These are phyloP conservation scores for Hypotaenidia philippensis DNA, from an alignment of 2,797 vertebrate species.

Conservation along the genomic window DNA sequence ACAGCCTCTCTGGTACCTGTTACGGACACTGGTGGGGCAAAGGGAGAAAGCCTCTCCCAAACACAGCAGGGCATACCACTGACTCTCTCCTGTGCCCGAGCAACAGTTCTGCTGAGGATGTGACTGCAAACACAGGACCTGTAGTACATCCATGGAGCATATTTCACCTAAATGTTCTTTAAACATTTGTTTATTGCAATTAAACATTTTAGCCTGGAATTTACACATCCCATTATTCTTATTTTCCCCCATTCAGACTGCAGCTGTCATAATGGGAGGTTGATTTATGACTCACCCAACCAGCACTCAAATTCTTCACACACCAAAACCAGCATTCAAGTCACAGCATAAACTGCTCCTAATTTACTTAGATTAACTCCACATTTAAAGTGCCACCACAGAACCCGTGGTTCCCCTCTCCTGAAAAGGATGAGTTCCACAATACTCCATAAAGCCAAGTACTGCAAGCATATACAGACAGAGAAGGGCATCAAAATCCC, in stretches of 20 bases:
- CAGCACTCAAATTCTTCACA: slow-evolving; percentile 27
- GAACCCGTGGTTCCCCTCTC: neutral
- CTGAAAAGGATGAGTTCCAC: slow-evolving; percentile 11
- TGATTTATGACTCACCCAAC: slow-evolving; percentile 68
- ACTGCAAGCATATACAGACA: neutral
- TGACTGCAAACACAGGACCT: neutral
- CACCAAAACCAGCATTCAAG: slow-evolving; percentile 55
- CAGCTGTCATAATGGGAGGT: slow-evolving; percentile 62
- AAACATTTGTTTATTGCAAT: slow-evolving; percentile 67
- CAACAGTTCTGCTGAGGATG: slow-evolving; percentile 19
- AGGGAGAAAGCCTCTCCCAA: neutral
- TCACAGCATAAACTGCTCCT: slow-evolving; percentile 62
- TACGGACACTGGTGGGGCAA: neutral
- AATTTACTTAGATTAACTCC: slow-evolving; percentile 64
- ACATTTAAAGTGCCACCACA: neutral
- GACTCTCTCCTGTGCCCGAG: neutral
- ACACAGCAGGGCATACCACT: fast-evolving
- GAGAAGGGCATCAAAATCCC: neutral
- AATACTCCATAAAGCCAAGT: neutral
- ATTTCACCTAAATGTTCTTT: slow-evolving; percentile 54
- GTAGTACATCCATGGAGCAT: neutral
- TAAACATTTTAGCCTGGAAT: slow-evolving; percentile 58
- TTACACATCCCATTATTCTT: slow-evolving; percentile 70
- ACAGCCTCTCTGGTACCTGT: neutral
- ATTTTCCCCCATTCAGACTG: slow-evolving; percentile 55